These are phyloP conservation scores for Saturnia pavonia DNA, from an alignment of 2,888 invertebrate species.

Conservation along the genomic window DNA sequence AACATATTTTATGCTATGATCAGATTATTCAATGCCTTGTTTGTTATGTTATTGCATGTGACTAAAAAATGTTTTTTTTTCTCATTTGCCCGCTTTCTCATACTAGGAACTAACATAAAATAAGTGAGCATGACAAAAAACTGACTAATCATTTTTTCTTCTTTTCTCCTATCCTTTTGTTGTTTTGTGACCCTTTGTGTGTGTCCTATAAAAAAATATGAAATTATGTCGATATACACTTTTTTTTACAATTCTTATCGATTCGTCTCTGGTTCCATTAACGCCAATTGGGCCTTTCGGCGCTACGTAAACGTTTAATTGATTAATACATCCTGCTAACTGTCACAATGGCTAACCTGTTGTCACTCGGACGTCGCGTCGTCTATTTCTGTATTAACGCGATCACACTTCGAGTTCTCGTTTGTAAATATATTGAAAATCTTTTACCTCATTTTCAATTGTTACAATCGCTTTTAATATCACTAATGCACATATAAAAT, in stretches of 20 bases:
- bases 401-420: slow-evolving; percentile 6
- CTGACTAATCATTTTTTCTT: slow-evolving; percentile 55
- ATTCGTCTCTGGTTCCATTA: slow-evolving; percentile 43
- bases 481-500: neutral
- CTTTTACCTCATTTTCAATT: neutral
- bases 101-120: slow-evolving; percentile 27
- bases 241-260: neutral
- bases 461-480: neutral
- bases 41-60: neutral
- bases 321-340: slow-evolving; percentile 59
- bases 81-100: slow-evolving; percentile 6
- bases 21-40: neutral
- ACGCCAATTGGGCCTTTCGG: slow-evolving; percentile 54
- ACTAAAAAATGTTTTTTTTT: neutral
- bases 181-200: slow-evolving; percentile 49
- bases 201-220: slow-evolving; percentile 10
- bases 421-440: slow-evolving; percentile 8
- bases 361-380: slow-evolving; percentile 58
- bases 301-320: slow-evolving; percentile 53
- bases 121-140: slow-evolving; percentile 40
- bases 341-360: slow-evolving; percentile 39
- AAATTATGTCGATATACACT: slow-evolving; percentile 6
- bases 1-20: no score
- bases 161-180: slow-evolving; percentile 45
- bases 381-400: slow-evolving; percentile 48